Evolutionary conservation across 1,140 invertebrate genomes (phyloP), one percentile per base, ranked within the genome.

Genomic region (Drosophila lacertosa): DNA sequence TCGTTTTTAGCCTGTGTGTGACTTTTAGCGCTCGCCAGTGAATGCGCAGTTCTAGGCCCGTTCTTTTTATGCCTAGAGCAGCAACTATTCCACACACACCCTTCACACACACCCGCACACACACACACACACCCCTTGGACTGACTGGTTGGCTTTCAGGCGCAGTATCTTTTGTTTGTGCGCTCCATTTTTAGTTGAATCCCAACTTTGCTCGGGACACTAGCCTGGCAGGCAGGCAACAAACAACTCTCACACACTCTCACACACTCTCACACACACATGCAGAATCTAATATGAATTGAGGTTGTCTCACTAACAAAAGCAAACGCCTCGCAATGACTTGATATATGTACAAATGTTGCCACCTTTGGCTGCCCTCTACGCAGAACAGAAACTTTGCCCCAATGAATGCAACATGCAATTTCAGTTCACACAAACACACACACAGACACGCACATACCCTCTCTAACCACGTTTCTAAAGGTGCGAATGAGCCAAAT

Each of bases 291-390:
- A 89, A 86, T 89, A 89, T 89, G 86, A 88, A 89, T 89, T 84
- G 80, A 86, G 81, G 86, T 86, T 89, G 83, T 89, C 83, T 89
- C 78, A 77, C 81, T 74, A 86, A 86, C 81, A 86, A 86, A 86
- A 68, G 81, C 82, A 88, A 86, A 86, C 69, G 81, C 82, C 57
- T 67, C 55, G 72, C 72, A 48, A 67, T 54, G 60, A 76, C 77
- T 81, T 74, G 29, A 37, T 66, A 37, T 51, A 65, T 45, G 66
- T 75, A 68, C 70, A 81, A 82, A 72, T 83, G 79, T 74, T 59
- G 54, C 69, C 79, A 83, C 59, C 77, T 71, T 71, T 65, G 57
- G 74, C 48, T 75, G 64, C 63, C 66, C 80, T 74, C 69, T 67
- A 71, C 75, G 79, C 79, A 83, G 26, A 7, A 40, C 54, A 60